These are phyloP conservation scores for Microctonus aethiopoides DNA, from an alignment of 2,888 invertebrate species.

Conservation along the genomic window DNA sequence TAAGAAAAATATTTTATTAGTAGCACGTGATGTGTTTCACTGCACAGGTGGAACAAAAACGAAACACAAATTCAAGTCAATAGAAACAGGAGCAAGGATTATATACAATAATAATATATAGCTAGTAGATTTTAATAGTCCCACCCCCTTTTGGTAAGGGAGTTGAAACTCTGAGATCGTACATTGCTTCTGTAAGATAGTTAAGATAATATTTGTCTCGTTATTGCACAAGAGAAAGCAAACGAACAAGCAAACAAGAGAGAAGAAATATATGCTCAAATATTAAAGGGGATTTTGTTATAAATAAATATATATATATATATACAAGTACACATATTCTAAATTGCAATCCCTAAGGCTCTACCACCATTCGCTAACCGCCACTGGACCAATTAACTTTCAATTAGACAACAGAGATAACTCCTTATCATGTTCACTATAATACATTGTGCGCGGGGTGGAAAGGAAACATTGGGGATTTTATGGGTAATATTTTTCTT, in stretches of 20 bases:
- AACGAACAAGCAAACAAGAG: background rate
- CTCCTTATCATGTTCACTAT: slow-evolving; percentile 64
- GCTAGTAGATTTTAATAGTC: slow-evolving; percentile 45
- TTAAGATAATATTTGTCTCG: background rate
- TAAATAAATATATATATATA: slow-evolving; percentile 48
- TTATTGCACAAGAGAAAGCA: background rate
- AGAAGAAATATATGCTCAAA: background rate
- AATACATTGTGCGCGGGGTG: too few relatives aligned
- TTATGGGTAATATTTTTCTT: slow-evolving; percentile 62
- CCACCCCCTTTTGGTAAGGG: background rate
- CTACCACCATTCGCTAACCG: slow-evolving; percentile 52
- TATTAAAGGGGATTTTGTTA: background rate
- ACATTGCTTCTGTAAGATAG: slow-evolving; percentile 8
- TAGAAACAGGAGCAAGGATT: slow-evolving; percentile 30
- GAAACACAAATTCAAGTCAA: slow-evolving; percentile 37
- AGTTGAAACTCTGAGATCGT: background rate
- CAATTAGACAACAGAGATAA: slow-evolving; percentile 66
- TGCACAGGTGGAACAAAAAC: slow-evolving; percentile 33
- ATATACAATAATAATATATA: slow-evolving; percentile 32
- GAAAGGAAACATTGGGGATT: slow-evolving; percentile 43
- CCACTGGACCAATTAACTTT: slow-evolving; percentile 67
- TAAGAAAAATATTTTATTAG: slow-evolving; percentile 61
- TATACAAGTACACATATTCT: slow-evolving; percentile 42
- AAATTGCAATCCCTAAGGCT: slow-evolving; percentile 62
- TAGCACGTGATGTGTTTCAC: slow-evolving; percentile 61